Evolutionary conservation across 2,888 invertebrate species (phyloP).

Genomic region (Orchesella flavescens): DNA sequence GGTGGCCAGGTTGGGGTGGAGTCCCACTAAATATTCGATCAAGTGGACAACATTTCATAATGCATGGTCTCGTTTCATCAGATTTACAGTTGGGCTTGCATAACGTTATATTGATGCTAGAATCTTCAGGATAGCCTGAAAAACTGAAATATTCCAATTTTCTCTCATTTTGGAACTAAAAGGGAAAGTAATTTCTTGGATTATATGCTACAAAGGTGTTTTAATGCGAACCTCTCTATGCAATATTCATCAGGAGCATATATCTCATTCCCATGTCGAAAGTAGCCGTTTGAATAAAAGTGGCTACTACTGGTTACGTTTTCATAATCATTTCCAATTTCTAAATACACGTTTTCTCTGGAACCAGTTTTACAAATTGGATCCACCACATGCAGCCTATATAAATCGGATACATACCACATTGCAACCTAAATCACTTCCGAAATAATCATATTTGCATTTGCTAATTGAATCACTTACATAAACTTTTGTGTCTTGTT

Average conservation of each 20-base stretch:
- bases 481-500: slow-evolving; percentile 21
- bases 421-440: too few species aligned
- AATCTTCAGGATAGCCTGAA: too few species aligned
- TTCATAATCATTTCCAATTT: neutral
- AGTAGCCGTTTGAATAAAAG: slow-evolving; percentile 61
- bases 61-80: slow-evolving; percentile 48
- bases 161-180: too few species aligned
- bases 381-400: slow-evolving; percentile 4
- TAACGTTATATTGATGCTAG: slow-evolving; percentile 8
- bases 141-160: too few species aligned
- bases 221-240: slow-evolving; percentile 38
- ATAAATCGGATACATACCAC: neutral
- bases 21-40: slow-evolving; percentile 30
- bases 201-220: neutral
- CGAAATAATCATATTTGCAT: too few species aligned
- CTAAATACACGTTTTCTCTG: neutral
- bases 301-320: neutral
- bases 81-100: slow-evolving; percentile 52
- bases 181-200: too few species aligned
- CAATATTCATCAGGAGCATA: slow-evolving; percentile 66
- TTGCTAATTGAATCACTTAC: slow-evolving; percentile 26
- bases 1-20: slow-evolving; percentile 1
- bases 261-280: slow-evolving; percentile 29
- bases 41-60: slow-evolving; percentile 62
- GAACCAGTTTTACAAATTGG: slow-evolving; percentile 24